Evolutionary conservation across 2,797 vertebrate genomes (phyloP).

Genomic region (Brachyalestes nurse): DNA sequence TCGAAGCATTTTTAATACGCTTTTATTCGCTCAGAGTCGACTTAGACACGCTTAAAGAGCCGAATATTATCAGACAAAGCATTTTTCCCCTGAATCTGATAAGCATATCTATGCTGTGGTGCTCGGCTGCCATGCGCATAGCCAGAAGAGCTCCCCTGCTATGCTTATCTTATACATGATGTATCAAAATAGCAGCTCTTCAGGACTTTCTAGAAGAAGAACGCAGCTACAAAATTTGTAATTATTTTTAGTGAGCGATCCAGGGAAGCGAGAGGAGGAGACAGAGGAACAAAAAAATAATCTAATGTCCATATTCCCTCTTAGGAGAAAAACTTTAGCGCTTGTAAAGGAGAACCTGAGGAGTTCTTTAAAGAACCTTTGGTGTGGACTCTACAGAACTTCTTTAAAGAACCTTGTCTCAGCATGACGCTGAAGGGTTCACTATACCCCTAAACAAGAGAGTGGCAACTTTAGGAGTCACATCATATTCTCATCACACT

Average conservation of each 20-base stretch:
- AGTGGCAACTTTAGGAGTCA: not conserved
- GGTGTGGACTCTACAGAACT: not conserved
- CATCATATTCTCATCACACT: constrained; percentile 27
- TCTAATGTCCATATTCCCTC: too few relatives aligned
- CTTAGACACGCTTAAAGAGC: not conserved
- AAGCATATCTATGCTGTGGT: not conserved
- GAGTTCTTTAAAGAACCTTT: not conserved
- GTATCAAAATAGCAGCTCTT: not conserved
- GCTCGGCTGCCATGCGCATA: not conserved
- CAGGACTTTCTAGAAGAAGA: constrained; percentile 6
- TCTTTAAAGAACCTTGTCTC: not conserved
- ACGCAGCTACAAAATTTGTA: not conserved
- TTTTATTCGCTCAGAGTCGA: not conserved
- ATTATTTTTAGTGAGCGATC: not conserved
- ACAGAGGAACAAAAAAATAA: not conserved
- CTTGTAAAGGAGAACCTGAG: too few relatives aligned
- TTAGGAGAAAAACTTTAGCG: too few relatives aligned
- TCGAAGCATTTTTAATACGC: not conserved
- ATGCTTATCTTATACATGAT: not conserved
- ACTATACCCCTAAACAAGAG: not conserved
- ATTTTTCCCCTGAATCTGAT: not conserved
- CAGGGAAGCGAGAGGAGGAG: not conserved
- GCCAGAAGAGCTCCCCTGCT: not conserved
- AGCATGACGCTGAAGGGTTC: not conserved
- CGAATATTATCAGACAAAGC: not conserved